phyloP scores from a whole-genome alignment of 2,113 vertebrate species.

The Gymnogyps californianus region DNA sequence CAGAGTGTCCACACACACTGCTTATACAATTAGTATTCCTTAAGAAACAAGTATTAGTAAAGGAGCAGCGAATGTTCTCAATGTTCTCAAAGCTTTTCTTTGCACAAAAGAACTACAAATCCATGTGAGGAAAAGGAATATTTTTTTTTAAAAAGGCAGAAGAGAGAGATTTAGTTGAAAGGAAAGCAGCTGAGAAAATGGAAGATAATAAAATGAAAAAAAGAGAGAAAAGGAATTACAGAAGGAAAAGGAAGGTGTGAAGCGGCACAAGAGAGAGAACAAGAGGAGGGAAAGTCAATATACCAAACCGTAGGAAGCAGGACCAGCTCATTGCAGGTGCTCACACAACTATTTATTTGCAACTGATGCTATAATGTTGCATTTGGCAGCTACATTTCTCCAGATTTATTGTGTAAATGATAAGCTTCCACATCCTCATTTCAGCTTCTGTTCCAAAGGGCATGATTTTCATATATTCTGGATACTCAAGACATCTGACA shows the following conservation, averaged over 20 bases:
- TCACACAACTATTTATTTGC: neutral
- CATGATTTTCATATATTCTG: neutral
- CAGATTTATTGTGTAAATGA: neutral
- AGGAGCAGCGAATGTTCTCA: neutral
- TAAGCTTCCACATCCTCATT: neutral
- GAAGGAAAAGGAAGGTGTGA: neutral
- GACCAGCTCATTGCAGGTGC: neutral
- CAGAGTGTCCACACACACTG: accelerated
- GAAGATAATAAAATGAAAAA: neutral
- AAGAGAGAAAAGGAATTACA: neutral
- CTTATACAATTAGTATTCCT: neutral
- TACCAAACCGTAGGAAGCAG: neutral
- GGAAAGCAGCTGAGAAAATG: neutral
- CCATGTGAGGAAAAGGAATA: accelerated
- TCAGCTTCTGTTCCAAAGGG: neutral
- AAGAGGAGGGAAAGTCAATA: neutral
- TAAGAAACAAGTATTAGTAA: neutral
- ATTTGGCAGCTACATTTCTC: neutral
- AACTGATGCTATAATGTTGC: neutral
- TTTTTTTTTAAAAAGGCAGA: too few relatives aligned
- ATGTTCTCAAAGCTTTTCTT: neutral
- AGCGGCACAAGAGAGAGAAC: neutral
- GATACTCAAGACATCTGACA: neutral
- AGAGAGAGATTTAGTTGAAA: neutral
- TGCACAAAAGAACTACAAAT: neutral